Percentiles rank a stretch among this genome's conserved stretches.
phyloP scores from a whole-genome alignment of 1,140 invertebrate species.

The Venustaconcha ellipsiformis region DNA sequence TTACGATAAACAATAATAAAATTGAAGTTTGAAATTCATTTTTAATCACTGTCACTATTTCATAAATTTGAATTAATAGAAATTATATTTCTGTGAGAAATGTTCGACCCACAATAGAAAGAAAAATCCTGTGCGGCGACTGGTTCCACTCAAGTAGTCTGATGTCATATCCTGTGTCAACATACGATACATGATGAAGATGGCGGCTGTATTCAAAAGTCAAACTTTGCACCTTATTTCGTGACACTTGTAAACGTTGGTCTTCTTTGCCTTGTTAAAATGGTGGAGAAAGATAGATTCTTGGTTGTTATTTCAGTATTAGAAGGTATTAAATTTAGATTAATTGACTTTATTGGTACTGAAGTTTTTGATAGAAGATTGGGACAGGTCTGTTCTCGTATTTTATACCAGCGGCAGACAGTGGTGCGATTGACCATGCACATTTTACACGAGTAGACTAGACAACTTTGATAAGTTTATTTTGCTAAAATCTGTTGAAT shows the following conservation, averaged over 20 bases:
- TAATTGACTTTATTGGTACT: neutral
- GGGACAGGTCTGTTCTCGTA: conserved; percentile 40
- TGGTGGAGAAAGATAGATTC: conserved; percentile 60
- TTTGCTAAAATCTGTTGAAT: neutral
- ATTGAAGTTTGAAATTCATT: too few relatives aligned
- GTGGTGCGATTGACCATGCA: neutral
- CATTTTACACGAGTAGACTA: neutral
- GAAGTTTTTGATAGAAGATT: neutral
- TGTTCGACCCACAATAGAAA: too few relatives aligned
- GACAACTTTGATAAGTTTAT: neutral
- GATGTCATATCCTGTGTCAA: conserved; percentile 32
- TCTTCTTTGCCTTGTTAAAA: conserved; percentile 25
- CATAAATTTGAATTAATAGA: too few relatives aligned
- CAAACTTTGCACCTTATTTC: conserved; percentile 9
- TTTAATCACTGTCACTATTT: too few relatives aligned
- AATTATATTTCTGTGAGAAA: too few relatives aligned
- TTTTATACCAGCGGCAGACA: neutral
- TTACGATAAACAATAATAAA: too few relatives aligned
- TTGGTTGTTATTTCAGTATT: conserved; percentile 64
- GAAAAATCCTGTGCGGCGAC: too few relatives aligned
- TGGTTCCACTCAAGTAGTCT: neutral
- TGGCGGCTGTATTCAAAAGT: conserved; percentile 66
- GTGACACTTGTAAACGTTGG: neutral
- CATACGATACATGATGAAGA: conserved; percentile 34
- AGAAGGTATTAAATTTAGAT: conserved; percentile 49